Evolutionary conservation across 2,113 vertebrate species (phyloP).

Genomic region (Polypterus bichir): DNA sequence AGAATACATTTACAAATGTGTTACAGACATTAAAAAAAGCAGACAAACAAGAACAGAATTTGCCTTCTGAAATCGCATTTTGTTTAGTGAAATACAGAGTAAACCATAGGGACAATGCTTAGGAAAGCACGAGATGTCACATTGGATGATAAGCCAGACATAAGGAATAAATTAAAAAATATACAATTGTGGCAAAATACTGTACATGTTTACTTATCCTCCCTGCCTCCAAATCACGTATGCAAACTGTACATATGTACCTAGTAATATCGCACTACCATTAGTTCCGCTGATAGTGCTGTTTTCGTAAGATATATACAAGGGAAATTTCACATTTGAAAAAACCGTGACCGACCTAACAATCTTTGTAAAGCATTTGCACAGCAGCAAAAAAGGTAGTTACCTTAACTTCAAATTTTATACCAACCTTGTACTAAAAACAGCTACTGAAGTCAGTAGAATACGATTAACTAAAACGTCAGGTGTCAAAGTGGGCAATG

Average conservation of each 20-base stretch:
- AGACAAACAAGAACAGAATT: no score
- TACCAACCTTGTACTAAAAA: no score
- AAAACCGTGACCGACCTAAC: constrained; percentile 1
- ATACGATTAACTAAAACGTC: no score
- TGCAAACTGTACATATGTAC: constrained; percentile 30
- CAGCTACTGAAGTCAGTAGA: no score
- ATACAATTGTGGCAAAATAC: constrained; percentile 6
- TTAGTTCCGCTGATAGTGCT: constrained; percentile 13
- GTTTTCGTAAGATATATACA: constrained; percentile 31
- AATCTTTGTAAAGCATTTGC: not conserved
- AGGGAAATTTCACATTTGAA: constrained; percentile 17
- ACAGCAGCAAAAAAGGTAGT: no score
- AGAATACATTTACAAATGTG: constrained; percentile 30
- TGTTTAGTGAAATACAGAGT: constrained; percentile 16
- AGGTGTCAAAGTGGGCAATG: no score
- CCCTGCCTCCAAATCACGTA: constrained; percentile 11
- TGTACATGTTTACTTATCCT: constrained; percentile 14
- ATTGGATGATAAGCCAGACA: not conserved
- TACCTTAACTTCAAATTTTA: no score
- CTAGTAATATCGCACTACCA: constrained; percentile 18
- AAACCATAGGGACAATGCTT: constrained; percentile 10
- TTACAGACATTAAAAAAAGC: constrained; percentile 2
- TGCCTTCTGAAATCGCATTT: constrained; percentile 17
- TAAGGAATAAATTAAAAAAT: constrained; percentile 15
- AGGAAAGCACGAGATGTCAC: not conserved